Conservation (phyloP, 2,113 vertebrate genomes). For the Lichenostomus cassidix region DNA sequence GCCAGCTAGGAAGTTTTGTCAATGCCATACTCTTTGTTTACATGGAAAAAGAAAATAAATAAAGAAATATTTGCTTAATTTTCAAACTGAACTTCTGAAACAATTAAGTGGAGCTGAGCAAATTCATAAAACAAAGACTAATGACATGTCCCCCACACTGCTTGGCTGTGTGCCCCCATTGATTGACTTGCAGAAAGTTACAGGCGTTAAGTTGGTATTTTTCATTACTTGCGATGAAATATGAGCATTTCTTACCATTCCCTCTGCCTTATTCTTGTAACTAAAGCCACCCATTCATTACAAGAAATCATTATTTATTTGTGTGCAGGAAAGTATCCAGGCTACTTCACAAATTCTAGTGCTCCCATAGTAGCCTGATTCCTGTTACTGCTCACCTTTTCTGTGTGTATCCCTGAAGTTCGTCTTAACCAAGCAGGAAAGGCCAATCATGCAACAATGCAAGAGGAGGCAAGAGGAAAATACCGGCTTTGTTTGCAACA, state of each 20-base stretch:
- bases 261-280: background rate
- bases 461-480: background rate
- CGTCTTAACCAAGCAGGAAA: background rate
- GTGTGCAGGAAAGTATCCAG: background rate
- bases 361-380: background rate
- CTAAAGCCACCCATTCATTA: background rate
- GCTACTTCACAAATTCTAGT: background rate
- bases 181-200: conserved; percentile 11
- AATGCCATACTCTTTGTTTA: background rate
- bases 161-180: conserved; percentile 61
- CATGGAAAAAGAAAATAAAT: background rate
- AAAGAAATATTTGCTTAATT: conserved; percentile 11
- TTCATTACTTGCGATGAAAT: conserved; percentile 33
- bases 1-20: background rate
- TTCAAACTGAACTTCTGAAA: background rate
- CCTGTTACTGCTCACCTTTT: background rate
- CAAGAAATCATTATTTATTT: conserved; percentile 10
- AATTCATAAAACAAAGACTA: conserved; percentile 52
- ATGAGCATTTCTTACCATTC: conserved; percentile 12
- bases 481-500: background rate
- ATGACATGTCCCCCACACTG: conserved; percentile 10
- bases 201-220: conserved; percentile 50
- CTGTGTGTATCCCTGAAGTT: fast-evolving
- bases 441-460: background rate
- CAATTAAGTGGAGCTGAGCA: conserved; percentile 36